Evolutionary conservation across 2,797 vertebrate species (phyloP).

Genomic region (Hemitrygon akajei): DNA sequence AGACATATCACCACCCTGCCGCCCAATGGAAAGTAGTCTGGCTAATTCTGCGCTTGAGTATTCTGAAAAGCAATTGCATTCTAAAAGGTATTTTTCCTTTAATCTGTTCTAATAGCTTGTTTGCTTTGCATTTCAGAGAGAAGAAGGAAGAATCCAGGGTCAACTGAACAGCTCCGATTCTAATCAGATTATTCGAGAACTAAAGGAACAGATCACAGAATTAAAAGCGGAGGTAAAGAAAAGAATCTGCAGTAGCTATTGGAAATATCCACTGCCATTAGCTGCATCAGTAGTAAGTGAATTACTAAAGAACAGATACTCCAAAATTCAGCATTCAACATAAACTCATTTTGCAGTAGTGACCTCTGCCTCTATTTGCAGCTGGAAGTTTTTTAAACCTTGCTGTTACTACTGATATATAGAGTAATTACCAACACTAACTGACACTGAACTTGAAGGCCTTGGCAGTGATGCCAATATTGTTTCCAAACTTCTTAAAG

Average conservation of each 20-base stretch:
- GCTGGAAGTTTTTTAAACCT: too few relatives aligned
- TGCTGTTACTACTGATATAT: too few relatives aligned
- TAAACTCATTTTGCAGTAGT: too few relatives aligned
- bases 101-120: neutral
- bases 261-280: neutral
- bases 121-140: conserved; percentile 57
- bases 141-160: conserved; percentile 85
- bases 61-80: neutral
- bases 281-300: neutral
- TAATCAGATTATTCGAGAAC: conserved; percentile 82
- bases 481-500: neutral
- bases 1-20: too few relatives aligned
- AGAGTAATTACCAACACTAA: too few relatives aligned
- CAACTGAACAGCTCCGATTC: conserved; percentile 90
- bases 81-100: neutral
- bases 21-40: too few relatives aligned
- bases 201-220: conserved; percentile 84
- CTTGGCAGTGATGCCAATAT: neutral
- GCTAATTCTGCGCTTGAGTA: neutral
- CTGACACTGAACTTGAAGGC: too few relatives aligned
- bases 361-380: too few relatives aligned
- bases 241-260: neutral
- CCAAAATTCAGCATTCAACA: too few relatives aligned
- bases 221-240: conserved; percentile 77
- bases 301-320: neutral